These are phyloP conservation scores for Arizona elegans DNA, from an alignment of 2,113 vertebrate species.

Conservation along the genomic window DNA sequence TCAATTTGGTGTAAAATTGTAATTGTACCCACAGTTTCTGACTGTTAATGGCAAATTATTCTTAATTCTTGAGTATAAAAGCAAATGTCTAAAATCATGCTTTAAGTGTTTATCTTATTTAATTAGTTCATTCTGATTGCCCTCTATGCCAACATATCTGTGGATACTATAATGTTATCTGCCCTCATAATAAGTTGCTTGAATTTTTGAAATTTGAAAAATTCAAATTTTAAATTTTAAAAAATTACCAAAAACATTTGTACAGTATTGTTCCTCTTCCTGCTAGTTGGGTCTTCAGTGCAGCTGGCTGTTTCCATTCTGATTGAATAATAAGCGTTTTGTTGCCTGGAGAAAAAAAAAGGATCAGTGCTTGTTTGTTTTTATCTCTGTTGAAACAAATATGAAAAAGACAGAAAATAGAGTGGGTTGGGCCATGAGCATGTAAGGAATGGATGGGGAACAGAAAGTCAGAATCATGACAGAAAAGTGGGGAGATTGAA, in stretches of 20 bases:
- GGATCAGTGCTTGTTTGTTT: neutral
- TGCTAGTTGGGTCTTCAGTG: neutral
- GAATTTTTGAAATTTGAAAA: neutral
- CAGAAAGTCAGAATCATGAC: neutral
- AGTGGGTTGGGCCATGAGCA: neutral
- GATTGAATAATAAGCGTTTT: neutral
- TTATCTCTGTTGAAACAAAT: neutral
- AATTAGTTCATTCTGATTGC: neutral
- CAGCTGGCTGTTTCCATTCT: neutral
- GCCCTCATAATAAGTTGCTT: neutral
- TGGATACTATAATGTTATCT: neutral
- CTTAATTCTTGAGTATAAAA: neutral
- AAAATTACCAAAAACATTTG: neutral
- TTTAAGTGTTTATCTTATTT: neutral
- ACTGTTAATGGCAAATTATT: neutral
- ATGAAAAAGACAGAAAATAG: neutral
- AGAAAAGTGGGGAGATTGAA: neutral
- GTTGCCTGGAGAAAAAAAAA: neutral
- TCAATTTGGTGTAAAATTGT: neutral
- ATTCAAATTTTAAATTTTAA: neutral
- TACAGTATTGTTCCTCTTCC: neutral
- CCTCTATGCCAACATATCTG: neutral
- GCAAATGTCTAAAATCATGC: neutral
- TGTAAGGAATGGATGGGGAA: neutral
- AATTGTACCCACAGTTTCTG: neutral